Base-by-base conservation (phyloP, 2,113 vertebrate genomes). In the Edolisoma coerulescens region DNA sequence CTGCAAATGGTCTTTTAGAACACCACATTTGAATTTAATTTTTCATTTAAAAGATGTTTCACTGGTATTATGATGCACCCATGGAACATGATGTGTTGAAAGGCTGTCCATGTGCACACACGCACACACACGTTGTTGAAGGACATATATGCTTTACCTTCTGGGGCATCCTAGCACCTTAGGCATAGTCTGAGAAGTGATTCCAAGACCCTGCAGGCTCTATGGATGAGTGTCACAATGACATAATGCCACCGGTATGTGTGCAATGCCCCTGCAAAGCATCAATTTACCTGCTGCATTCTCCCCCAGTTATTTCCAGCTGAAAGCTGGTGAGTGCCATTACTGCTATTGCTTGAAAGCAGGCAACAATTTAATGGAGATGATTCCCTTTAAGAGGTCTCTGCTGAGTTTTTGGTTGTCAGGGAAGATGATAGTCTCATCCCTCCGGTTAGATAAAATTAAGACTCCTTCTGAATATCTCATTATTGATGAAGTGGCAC, bases 391-490 rank as follows among this genome's bases (percentile, higher is more conserved):
- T 96, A 97, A 96, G 96, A 96, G 95, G 96, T 96, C 96, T 97
- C 96, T 84, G 92, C 93, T 97, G 95, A 95, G 95, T 97, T 96
- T 96, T 97, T 96, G 95, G 92, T 96, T 97, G 95, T 97, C 95
- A 94, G 90, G 88, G 95, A 97, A 95, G 95, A 96, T 96, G 95
- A 96, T 97, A 95, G 90, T 96, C 96, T 95, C 80, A 95, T 94
- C 92, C 92, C 90, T 93, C 83, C 5, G 83, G 96, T 94, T 96
- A 96, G 90, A 96, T 96, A 96, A 95, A 96, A 96, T 96, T 96
- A 97, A 97, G 96, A 89, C 96, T 97, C 95, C 90, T 97, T 96
- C 92, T 97, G 96, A 97, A 96, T 95, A 96, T 94, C 96, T 97
- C 95, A 95, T 97, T 97, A 97, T 97, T 96, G 93, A 96, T 96